A percentile compares a stretch with the other conserved stretches of the same genome.
Evolutionary conservation across 2,797 vertebrate genomes (phyloP).

Genomic region (Salarias fasciatus): DNA sequence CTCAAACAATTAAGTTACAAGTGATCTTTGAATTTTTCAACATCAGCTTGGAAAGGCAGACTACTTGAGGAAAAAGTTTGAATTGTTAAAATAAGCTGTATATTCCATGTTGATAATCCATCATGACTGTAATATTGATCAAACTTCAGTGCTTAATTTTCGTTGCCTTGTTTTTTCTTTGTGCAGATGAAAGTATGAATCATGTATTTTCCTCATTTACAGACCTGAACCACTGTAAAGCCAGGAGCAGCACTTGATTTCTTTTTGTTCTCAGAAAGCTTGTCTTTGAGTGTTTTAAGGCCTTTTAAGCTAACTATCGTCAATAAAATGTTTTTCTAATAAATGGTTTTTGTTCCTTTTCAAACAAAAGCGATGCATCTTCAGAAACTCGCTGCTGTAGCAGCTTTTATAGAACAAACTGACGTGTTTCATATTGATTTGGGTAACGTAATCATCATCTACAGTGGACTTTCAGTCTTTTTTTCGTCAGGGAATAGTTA

Average conservation of each 20-base stretch:
- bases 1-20: constrained; percentile 35
- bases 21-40: not conserved
- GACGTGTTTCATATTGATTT: constrained; percentile 13
- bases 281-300: constrained; percentile 15
- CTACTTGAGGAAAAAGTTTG: constrained; percentile 14
- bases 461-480: constrained; percentile 31
- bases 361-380: not conserved
- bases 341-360: constrained; percentile 14
- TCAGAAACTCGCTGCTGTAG: not conserved
- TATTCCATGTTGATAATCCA: constrained; percentile 20
- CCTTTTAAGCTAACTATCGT: constrained; percentile 23
- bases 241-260: constrained; percentile 28
- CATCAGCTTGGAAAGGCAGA: not conserved
- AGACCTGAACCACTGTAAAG: constrained; percentile 13
- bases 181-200: not conserved
- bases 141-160: constrained; percentile 13
- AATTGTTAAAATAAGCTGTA: constrained; percentile 21
- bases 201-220: constrained; percentile 1
- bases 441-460: constrained; percentile 18
- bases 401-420: no score
- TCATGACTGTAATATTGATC: constrained; percentile 13
- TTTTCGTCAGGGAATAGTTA: constrained; percentile 51
- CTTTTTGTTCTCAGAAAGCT: constrained; percentile 22
- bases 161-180: constrained; percentile 40
- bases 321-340: constrained; percentile 52